A percentile compares a stretch with the other conserved stretches of the same genome.
Conservation (phyloP, 2,888 invertebrate species). For the Tenthredo distinguenda region DNA sequence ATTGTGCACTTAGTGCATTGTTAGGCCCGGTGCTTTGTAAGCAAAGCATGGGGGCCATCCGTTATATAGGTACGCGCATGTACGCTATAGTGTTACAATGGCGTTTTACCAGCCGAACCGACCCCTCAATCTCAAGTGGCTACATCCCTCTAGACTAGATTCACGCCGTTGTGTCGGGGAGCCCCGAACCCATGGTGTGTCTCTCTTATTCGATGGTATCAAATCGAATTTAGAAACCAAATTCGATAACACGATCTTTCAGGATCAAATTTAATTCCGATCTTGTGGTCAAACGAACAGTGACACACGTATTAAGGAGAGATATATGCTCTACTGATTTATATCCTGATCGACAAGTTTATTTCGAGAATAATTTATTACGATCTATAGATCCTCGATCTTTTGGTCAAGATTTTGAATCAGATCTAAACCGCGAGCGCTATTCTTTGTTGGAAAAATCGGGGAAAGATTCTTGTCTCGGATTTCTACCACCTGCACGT, state of each 20-base stretch:
- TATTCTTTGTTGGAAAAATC: background rate
- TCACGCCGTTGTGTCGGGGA: background rate
- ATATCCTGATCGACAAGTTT: constrained; percentile 9
- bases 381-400: background rate
- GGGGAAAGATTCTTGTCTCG: background rate
- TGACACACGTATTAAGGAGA: too few species aligned
- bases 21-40: constrained; percentile 73
- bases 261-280: background rate
- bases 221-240: background rate
- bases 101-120: constrained; percentile 59
- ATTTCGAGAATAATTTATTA: too few species aligned
- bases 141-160: constrained; percentile 75
- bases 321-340: background rate
- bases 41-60: constrained; percentile 74
- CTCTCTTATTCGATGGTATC: background rate
- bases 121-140: constrained; percentile 75
- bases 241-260: background rate
- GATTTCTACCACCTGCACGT: background rate
- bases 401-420: background rate
- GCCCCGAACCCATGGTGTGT: background rate
- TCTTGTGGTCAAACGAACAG: too few species aligned
- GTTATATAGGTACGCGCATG: constrained; percentile 17
- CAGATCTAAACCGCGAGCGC: background rate
- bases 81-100: constrained; percentile 72
- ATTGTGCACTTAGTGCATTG: constrained; percentile 79